A percentile compares a stretch with the other conserved stretches of the same genome.
Conservation (phyloP, 2,113 vertebrate genomes). For the Hypomesus transpacificus region DNA sequence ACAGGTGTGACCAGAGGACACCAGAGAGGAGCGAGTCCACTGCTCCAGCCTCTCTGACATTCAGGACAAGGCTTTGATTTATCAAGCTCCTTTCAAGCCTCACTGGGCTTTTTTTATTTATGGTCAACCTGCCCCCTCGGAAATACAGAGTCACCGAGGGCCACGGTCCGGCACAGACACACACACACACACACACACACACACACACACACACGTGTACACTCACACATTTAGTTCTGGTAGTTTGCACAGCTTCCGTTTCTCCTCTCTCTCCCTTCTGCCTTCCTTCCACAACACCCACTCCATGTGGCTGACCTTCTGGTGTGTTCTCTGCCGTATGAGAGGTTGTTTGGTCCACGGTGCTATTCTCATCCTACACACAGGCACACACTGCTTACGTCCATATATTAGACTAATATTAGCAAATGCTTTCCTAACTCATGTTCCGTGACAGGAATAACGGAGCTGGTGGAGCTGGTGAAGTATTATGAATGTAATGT, state of each 20-base stretch:
- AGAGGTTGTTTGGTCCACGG: not conserved
- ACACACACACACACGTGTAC: not conserved
- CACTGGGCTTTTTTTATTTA: conserved; percentile 10
- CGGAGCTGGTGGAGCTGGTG: not conserved
- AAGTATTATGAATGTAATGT: not conserved
- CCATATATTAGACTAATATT: not conserved
- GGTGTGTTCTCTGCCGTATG: conserved; percentile 6
- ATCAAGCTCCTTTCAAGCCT: conserved; percentile 30
- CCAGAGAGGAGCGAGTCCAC: conserved; percentile 9
- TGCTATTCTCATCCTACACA: conserved; percentile 21
- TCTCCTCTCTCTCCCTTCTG: not conserved
- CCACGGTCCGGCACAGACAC: not conserved
- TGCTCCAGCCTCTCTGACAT: conserved; percentile 1
- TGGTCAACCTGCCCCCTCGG: conserved; percentile 10
- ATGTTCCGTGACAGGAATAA: too few relatives aligned
- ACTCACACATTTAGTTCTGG: conserved; percentile 11
- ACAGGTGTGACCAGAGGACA: not conserved
- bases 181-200: conserved; percentile 4
- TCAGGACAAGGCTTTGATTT: conserved; percentile 12
- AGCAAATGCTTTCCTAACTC: too few relatives aligned
- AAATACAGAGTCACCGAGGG: not conserved
- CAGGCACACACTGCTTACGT: not conserved
- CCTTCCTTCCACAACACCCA: conserved; percentile 14
- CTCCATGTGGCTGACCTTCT: conserved; percentile 47
- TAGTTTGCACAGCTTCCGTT: not conserved